Conservation (phyloP, 53 echinoderm and acorn worm species). For the Crossaster papposus region DNA sequence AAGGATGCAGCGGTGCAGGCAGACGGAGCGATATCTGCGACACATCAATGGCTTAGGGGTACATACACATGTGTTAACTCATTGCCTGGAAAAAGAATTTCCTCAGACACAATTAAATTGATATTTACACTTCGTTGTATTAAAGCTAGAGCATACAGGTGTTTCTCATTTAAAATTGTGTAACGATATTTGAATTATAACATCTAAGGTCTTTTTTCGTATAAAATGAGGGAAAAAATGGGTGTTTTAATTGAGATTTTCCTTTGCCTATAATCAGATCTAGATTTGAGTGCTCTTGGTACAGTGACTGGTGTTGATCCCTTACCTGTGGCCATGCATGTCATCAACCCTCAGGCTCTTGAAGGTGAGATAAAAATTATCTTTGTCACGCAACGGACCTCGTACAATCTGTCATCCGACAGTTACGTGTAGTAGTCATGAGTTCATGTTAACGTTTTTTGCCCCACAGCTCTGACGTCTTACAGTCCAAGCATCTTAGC, state of each 20-base stretch:
- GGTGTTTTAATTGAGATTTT: too few species aligned
- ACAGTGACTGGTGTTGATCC: constrained; percentile 63
- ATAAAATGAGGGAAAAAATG: too few species aligned
- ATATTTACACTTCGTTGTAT: too few species aligned
- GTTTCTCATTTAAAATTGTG: too few species aligned
- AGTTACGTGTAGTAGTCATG: too few species aligned
- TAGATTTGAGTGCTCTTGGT: constrained; percentile 40
- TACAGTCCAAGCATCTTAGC: constrained; percentile 71
- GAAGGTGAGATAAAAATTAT: constrained; percentile 64
- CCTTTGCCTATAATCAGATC: constrained; percentile 29
- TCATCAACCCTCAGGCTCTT: constrained; percentile 68
- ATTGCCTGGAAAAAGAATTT: too few species aligned
- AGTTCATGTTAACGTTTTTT: too few species aligned
- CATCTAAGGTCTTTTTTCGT: too few species aligned
- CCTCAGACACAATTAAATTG: too few species aligned
- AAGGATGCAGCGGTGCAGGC: constrained; percentile 63
- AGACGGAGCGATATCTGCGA: constrained; percentile 56
- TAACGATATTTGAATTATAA: too few species aligned
- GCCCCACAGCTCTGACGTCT: constrained; percentile 53
- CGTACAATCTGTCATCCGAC: too few species aligned
- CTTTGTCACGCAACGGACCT: background rate
- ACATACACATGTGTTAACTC: background rate
- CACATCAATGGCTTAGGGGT: constrained; percentile 68
- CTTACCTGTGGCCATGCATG: constrained; percentile 64
- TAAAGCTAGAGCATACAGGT: too few species aligned